Evolutionary conservation across 2,888 invertebrate genomes (phyloP).

Genomic region (Exephanes ischioxanthus): DNA sequence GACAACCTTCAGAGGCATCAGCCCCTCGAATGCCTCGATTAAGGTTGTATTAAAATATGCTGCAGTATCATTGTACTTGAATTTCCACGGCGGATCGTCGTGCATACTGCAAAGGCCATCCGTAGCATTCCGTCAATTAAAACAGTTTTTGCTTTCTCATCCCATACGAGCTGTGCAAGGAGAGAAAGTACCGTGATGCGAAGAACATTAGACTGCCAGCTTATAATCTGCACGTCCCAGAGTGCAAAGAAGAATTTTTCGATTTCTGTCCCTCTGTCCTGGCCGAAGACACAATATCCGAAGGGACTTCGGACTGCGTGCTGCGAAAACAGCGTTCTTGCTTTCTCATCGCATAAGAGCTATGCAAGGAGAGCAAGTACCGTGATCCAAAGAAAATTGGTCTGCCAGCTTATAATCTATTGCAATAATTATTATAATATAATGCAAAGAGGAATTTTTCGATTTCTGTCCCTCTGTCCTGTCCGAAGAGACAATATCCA

Average conservation of each 20-base stretch:
- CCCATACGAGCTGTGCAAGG: not conserved
- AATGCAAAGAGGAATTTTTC: too few relatives aligned
- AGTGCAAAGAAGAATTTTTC: too few relatives aligned
- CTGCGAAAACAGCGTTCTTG: not conserved
- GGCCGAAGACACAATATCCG: too few relatives aligned
- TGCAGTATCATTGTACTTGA: not conserved
- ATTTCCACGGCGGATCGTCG: not conserved
- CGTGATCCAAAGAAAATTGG: too few relatives aligned
- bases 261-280: too few relatives aligned
- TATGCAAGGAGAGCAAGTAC: not conserved
- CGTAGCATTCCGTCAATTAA: not conserved
- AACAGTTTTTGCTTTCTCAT: not conserved
- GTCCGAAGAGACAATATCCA: not conserved
- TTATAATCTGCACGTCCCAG: too few relatives aligned
- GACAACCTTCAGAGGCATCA: slow-evolving; percentile 15
- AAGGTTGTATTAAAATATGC: slow-evolving; percentile 25
- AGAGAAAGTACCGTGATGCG: not conserved
- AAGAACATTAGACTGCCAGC: too few relatives aligned
- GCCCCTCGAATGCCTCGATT: slow-evolving; percentile 49
- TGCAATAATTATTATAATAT: too few relatives aligned
- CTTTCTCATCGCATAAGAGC: not conserved
- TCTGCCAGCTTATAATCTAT: too few relatives aligned
- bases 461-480: too few relatives aligned
- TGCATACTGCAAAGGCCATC: not conserved
- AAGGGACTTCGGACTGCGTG: too few relatives aligned